Conservation (phyloP, 2,888 invertebrate genomes). For the Ernsta delagoae region DNA sequence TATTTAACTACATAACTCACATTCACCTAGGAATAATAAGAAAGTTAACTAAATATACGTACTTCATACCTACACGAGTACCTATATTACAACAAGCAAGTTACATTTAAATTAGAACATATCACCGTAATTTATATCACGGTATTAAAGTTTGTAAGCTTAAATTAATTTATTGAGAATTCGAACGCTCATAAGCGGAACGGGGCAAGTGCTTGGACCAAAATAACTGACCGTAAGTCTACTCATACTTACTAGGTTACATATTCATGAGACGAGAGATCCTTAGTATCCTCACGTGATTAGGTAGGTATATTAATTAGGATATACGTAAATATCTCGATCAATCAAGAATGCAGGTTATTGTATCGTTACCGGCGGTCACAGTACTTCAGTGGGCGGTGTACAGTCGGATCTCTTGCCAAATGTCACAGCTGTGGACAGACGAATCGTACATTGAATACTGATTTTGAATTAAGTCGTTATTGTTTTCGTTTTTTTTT, state of each 20-base stretch:
- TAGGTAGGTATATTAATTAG: constrained; percentile 67
- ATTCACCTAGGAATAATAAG: too few relatives aligned
- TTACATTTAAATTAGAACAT: constrained; percentile 61
- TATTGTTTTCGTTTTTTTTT: constrained; percentile 77
- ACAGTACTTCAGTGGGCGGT: constrained; percentile 39
- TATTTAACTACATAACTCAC: too few relatives aligned
- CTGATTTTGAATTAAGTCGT: constrained; percentile 66
- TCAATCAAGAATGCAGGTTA: constrained; percentile 58
- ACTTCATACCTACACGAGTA: neutral
- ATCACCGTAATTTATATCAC: constrained; percentile 45
- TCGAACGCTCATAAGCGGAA: constrained; percentile 56
- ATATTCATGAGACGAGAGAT: constrained; percentile 45
- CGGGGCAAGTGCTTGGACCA: constrained; percentile 45
- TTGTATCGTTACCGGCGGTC: constrained; percentile 41
- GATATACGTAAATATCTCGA: constrained; percentile 56
- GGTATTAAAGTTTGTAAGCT: constrained; percentile 49
- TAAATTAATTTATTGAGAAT: constrained; percentile 57
- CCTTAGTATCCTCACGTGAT: constrained; percentile 40
- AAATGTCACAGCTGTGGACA: constrained; percentile 79
- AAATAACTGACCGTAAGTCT: constrained; percentile 52
- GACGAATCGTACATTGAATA: constrained; percentile 71
- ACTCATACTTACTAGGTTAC: constrained; percentile 36
- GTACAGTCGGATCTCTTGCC: constrained; percentile 68
- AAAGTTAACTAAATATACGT: too few relatives aligned
- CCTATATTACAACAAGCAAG: constrained; percentile 10